Conservation (phyloP, 2,888 invertebrate genomes). For the Beris chalybata region DNA sequence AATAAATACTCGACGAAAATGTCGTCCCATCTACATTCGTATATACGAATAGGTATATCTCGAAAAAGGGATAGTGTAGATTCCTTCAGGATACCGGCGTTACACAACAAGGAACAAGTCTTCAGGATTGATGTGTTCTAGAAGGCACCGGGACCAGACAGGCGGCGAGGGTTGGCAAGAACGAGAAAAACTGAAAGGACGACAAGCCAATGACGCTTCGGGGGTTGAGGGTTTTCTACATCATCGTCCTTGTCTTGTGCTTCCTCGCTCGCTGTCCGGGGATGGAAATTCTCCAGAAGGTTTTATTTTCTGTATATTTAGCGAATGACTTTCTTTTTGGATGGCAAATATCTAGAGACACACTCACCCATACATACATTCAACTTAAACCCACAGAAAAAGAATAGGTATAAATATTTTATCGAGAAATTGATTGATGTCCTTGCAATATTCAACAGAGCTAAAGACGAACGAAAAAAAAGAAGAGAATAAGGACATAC, state of each 20-base stretch:
- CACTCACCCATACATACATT: neutral
- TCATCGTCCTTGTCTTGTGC: neutral
- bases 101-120: constrained; percentile 8
- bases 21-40: constrained; percentile 16
- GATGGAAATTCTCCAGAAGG: constrained; percentile 1
- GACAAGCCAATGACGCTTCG: neutral
- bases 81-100: constrained; percentile 11
- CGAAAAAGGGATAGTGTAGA: constrained; percentile 5
- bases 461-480: constrained; percentile 4
- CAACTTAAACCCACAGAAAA: constrained; percentile 8
- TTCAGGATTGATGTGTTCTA: neutral
- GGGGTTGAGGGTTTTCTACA: neutral
- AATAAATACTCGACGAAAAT: constrained; percentile 23
- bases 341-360: neutral
- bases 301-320: constrained; percentile 22
- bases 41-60: neutral
- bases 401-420: constrained; percentile 36
- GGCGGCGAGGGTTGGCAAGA: too few relatives aligned
- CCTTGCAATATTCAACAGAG: constrained; percentile 14
- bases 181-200: too few relatives aligned
- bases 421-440: constrained; percentile 38
- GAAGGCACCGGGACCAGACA: neutral
- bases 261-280: neutral
- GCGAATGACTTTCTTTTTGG: constrained; percentile 23
- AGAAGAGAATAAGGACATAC: neutral